Percentiles rank a stretch among this genome's conserved stretches.
Evolutionary conservation across 2,113 vertebrate species (phyloP).

Genomic region (Neoarius graeffei): DNA sequence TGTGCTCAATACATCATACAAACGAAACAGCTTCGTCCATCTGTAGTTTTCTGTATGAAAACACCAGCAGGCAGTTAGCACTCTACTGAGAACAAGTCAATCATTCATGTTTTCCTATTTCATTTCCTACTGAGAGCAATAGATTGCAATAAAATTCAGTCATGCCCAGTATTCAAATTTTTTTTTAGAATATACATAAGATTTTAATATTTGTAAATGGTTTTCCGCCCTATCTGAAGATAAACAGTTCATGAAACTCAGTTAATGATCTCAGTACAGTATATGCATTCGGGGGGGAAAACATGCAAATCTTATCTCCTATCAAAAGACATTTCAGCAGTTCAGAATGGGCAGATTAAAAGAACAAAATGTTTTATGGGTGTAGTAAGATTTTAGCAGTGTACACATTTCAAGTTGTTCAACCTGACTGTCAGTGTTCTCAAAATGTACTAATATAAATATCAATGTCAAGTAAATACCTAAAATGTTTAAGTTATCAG

Average conservation of each 20-base stretch:
- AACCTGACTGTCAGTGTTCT: background rate
- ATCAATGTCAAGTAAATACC: background rate
- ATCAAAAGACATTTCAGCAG: too few species aligned
- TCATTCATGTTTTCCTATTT: background rate
- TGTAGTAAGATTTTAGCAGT: background rate
- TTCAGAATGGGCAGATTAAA: background rate
- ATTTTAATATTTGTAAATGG: background rate
- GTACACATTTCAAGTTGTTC: background rate
- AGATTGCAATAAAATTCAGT: background rate
- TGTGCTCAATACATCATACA: background rate
- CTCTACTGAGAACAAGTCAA: background rate
- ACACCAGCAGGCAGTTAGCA: background rate
- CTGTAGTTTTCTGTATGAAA: background rate
- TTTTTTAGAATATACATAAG: background rate
- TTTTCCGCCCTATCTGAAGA: background rate
- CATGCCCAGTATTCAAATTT: slow-evolving; percentile 26
- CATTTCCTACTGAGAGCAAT: too few species aligned
- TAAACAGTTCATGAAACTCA: background rate
- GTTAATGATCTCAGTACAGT: background rate
- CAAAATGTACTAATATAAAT: background rate
- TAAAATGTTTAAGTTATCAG: background rate
- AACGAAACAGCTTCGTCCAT: background rate
- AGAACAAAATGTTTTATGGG: background rate
- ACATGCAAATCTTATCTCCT: background rate
- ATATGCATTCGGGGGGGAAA: too few species aligned